Evolutionary conservation across 35 echinoderm and acorn worm species (phyloP).

Genomic region (Ophiothrix spiculata): DNA sequence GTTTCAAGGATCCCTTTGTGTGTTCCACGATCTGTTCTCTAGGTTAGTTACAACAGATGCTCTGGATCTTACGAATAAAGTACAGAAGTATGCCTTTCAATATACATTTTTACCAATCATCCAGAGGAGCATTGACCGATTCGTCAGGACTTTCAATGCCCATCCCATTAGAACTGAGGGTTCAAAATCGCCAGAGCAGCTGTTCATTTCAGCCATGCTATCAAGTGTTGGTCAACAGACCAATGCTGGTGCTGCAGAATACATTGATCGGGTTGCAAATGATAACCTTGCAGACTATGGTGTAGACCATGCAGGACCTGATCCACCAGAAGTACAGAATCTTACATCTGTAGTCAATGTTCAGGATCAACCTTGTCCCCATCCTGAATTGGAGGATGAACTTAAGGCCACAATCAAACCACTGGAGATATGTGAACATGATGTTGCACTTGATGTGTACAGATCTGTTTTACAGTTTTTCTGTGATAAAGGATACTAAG

Average conservation of each 20-base stretch:
- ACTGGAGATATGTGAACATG: no score
- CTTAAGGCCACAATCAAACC: no score
- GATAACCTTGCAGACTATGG: not conserved
- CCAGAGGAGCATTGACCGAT: not conserved
- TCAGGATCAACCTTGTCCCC: no score
- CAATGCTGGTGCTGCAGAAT: not conserved
- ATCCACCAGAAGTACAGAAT: not conserved
- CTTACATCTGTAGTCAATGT: no score
- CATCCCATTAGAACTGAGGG: not conserved
- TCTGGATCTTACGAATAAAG: not conserved
- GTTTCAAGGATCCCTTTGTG: not conserved
- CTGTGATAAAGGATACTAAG: no score
- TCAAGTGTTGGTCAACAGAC: not conserved
- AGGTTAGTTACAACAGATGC: not conserved
- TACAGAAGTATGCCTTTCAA: not conserved
- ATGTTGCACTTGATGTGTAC: no score
- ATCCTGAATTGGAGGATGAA: no score
- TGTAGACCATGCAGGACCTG: not conserved
- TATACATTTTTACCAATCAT: not conserved
- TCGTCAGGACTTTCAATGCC: not conserved
- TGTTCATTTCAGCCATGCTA: not conserved
- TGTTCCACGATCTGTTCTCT: not conserved
- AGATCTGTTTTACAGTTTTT: no score
- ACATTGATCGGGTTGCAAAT: not conserved
- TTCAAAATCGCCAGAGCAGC: not conserved